A percentile compares a stretch with the other conserved stretches of the same genome.
Evolutionary conservation across 2,113 vertebrate genomes (phyloP).

Genomic region (human (Homo sapiens)): DNA sequence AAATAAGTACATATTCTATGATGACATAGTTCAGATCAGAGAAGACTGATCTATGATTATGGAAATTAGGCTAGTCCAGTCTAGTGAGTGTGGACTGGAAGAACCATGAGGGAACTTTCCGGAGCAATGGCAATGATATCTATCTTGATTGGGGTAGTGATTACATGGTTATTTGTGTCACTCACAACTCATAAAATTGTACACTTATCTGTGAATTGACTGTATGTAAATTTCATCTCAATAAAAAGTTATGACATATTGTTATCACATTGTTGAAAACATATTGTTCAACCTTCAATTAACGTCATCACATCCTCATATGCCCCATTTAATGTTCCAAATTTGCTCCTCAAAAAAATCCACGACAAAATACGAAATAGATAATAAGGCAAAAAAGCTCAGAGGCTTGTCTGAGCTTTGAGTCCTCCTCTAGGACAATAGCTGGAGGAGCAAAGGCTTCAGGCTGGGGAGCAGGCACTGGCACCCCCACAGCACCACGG

Average conservation of each 20-base stretch:
- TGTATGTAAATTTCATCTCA: background rate
- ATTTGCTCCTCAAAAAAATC: conserved; percentile 1
- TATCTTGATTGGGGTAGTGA: background rate
- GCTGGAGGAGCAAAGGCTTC: background rate
- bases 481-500: background rate
- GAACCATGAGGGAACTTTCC: background rate
- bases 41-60: background rate
- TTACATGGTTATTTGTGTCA: background rate
- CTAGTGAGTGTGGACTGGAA: too few relatives aligned
- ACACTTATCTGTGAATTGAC: background rate
- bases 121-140: background rate
- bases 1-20: background rate
- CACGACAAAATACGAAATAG: background rate
- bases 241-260: background rate
- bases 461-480: background rate
- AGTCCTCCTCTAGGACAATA: background rate
- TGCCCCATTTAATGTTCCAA: background rate
- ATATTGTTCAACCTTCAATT: background rate
- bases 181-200: conserved; percentile 11
- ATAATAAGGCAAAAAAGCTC: background rate
- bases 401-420: background rate
- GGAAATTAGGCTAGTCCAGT: background rate
- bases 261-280: too few relatives aligned
- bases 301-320: background rate
- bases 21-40: background rate